phyloP scores from a whole-genome alignment of 1,140 invertebrate genomes.

The Maconellicoccus hirsutus region DNA sequence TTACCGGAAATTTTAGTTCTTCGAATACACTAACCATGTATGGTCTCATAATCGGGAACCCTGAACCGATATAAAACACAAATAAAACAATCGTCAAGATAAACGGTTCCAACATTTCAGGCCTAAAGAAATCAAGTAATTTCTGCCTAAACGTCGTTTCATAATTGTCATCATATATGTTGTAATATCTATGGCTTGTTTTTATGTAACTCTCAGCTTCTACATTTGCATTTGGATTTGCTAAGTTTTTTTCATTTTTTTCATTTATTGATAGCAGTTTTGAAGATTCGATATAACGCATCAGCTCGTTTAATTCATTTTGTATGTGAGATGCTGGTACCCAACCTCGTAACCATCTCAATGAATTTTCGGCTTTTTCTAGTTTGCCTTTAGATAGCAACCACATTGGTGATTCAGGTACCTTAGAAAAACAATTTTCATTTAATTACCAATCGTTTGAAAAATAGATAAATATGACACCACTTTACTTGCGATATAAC shows the following conservation, averaged over 20 bases:
- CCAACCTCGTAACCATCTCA: slow-evolving; percentile 42
- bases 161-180: too few relatives aligned
- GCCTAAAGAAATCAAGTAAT: slow-evolving; percentile 35
- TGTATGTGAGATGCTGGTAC: slow-evolving; percentile 36
- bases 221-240: too few relatives aligned
- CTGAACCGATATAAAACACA: slow-evolving; percentile 39
- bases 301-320: slow-evolving; percentile 38
- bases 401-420: slow-evolving; percentile 57
- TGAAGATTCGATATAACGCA: slow-evolving; percentile 29
- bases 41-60: slow-evolving; percentile 43
- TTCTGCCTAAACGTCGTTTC: background rate
- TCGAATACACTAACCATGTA: slow-evolving; percentile 44
- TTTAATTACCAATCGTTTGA: too few relatives aligned
- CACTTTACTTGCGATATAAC: slow-evolving; percentile 30
- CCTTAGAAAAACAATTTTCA: slow-evolving; percentile 32
- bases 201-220: too few relatives aligned
- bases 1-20: slow-evolving; percentile 24
- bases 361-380: slow-evolving; percentile 37
- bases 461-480: too few relatives aligned
- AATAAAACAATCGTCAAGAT: slow-evolving; percentile 39
- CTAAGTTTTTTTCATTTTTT: too few relatives aligned
- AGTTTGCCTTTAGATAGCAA: slow-evolving; percentile 39
- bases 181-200: too few relatives aligned
- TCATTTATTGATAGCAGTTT: too few relatives aligned
- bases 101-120: slow-evolving; percentile 40